Evolutionary conservation across 2,888 invertebrate species (phyloP), one percentile per base, ranked within the genome.

Genomic region (Aelia acuminata): DNA sequence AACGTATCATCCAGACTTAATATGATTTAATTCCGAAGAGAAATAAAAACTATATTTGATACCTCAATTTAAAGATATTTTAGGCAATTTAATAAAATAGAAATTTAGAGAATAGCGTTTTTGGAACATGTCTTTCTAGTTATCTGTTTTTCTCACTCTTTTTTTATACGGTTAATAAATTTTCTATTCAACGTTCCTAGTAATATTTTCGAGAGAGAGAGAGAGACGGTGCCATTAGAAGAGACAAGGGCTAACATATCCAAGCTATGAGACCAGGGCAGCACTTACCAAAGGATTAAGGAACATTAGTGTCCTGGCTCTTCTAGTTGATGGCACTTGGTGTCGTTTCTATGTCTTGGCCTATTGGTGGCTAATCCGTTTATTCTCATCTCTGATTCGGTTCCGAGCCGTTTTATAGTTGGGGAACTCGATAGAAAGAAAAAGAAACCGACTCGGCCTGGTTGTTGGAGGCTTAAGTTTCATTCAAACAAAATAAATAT

Each of bases 261-360:
- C 31, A 31, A 31, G 31, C 63, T 31, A 63, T 31, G 63, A 63
- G 63, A 43, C n/a, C 75, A 20, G 75, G 75, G 7, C 3, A 10
- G 75, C 75, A 75, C 87, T 87, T 63, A 87, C 57, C 49, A 87
- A 48, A 87, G 75, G 70, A 75, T 70, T 63, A 87, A 49, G 57
- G 75, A 57, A 87, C 87, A 70, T 87, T 70, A 70, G 87, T 70
- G 63, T 87, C 87, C 87, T 7, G 75, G 63, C 48, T 80, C 75
- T 43, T 80, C 63, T 43, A 80, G 39, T 80, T 80, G 75, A 80
- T 80, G 75, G 43, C 43, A 43, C 75, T 80, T 80, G 75, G 75
- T 43, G 22, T 43, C 43, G 13, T 43, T 80, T 43, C 75, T 63
- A 15, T 26, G 75, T 43, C 43, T n/a, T n/a, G 43, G 11, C 22